Percentiles rank a stretch among this genome's conserved stretches.
Conservation (phyloP, 2,797 vertebrate species). For the Poeciliopsis gracilis region DNA sequence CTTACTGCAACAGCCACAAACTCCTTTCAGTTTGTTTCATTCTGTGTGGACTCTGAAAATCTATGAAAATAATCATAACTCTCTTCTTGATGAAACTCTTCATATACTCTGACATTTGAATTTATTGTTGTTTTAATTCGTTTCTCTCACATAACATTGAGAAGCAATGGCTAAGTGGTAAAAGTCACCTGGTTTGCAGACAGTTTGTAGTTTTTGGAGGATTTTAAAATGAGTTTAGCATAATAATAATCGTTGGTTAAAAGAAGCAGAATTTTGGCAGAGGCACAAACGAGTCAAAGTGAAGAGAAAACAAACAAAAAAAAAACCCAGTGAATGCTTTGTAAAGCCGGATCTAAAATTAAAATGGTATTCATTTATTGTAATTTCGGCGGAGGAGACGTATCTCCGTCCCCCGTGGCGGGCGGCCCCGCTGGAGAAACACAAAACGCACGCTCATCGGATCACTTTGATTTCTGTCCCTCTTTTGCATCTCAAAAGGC, state of each 20-base stretch:
- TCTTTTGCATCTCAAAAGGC: conserved; percentile 21
- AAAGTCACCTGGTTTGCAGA: neutral
- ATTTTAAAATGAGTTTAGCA: neutral
- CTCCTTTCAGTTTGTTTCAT: too few relatives aligned
- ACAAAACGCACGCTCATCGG: neutral
- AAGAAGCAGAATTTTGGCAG: neutral
- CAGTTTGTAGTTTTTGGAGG: neutral
- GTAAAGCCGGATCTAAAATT: neutral
- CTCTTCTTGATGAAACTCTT: neutral
- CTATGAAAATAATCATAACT: neutral
- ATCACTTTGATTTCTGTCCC: conserved; percentile 30
- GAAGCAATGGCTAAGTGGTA: neutral
- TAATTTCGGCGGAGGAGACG: conserved; percentile 8
- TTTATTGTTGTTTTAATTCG: neutral
- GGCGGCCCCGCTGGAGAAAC: neutral
- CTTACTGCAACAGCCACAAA: too few relatives aligned
- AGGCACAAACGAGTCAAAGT: neutral
- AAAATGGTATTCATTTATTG: conserved; percentile 7
- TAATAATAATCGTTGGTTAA: neutral
- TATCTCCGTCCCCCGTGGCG: neutral
- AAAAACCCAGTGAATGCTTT: neutral
- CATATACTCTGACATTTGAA: neutral
- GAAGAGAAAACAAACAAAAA: neutral
- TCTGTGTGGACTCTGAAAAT: neutral
- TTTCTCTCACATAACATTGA: neutral